Percentiles rank a stretch among this genome's conserved stretches.
phyloP scores from a whole-genome alignment of 2,797 vertebrate genomes.

The Sciaenops ocellatus region DNA sequence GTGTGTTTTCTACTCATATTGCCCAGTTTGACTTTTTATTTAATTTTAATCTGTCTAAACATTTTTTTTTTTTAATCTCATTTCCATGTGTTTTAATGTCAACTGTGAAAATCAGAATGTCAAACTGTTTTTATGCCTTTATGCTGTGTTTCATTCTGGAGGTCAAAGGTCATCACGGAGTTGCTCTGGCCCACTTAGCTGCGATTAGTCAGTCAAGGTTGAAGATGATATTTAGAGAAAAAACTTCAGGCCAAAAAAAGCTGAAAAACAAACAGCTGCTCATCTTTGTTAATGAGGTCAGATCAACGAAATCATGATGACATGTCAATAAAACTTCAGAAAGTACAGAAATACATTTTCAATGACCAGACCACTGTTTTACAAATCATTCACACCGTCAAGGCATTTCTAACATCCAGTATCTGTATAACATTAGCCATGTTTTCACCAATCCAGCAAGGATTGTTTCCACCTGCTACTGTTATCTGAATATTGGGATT shows the following conservation, averaged over 20 bases:
- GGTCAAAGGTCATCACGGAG: slow-evolving; percentile 33
- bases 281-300: slow-evolving; percentile 33
- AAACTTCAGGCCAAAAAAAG: slow-evolving; percentile 41
- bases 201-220: slow-evolving; percentile 49
- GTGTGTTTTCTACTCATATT: no score
- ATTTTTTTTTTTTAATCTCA: background rate
- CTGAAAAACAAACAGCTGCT: slow-evolving; percentile 24
- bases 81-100: no score
- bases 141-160: background rate
- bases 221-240: slow-evolving; percentile 57
- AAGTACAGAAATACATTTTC: background rate
- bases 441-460: no score
- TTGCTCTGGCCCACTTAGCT: background rate
- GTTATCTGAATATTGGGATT: no score
- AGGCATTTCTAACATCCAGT: background rate
- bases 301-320: background rate
- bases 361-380: background rate
- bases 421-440: background rate
- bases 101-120: background rate
- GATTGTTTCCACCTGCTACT: no score
- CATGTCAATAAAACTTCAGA: background rate
- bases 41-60: background rate
- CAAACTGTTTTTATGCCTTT: background rate
- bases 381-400: background rate
- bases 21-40: background rate